phyloP scores from a whole-genome alignment of 2,113 vertebrate genomes.

The Solenodon paradoxus region DNA sequence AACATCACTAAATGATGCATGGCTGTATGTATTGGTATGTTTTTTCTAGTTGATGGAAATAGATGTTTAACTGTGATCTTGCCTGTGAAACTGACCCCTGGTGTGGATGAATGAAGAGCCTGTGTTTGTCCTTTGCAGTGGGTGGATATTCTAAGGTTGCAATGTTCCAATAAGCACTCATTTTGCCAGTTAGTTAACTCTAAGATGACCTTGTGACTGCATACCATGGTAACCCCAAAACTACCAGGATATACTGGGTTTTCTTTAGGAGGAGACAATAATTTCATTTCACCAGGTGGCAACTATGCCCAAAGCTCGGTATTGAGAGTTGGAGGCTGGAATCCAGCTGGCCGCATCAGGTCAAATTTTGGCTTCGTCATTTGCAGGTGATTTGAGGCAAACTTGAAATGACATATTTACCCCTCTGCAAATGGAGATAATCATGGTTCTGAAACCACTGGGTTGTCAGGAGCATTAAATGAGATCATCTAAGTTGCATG shows the following conservation, averaged over 20 bases:
- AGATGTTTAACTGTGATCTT: not conserved
- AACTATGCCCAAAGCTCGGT: not conserved
- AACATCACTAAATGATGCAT: too few species aligned
- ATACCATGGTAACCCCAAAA: accelerated
- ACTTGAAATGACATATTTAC: not conserved
- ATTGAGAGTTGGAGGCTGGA: not conserved
- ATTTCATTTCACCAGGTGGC: not conserved
- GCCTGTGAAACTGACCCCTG: not conserved
- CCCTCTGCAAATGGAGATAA: not conserved
- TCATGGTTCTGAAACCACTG: not conserved
- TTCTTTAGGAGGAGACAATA: not conserved
- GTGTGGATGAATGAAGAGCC: not conserved
- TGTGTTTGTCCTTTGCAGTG: not conserved
- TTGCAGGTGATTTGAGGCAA: not conserved
- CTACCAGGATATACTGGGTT: not conserved
- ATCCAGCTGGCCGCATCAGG: accelerated
- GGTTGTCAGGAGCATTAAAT: not conserved
- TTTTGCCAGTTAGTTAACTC: too few species aligned
- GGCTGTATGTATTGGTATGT: not conserved
- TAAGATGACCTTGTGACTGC: not conserved
- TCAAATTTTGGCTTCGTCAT: not conserved
- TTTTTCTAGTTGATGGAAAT: not conserved
- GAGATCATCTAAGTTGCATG: not conserved
- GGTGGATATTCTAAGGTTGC: not conserved
- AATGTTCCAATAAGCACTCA: not conserved